Percentiles rank a stretch among this genome's conserved stretches.
These are phyloP conservation scores for Pachymerium ferrugineum DNA, from an alignment of 2,888 invertebrate genomes.

Conservation along the genomic window DNA sequence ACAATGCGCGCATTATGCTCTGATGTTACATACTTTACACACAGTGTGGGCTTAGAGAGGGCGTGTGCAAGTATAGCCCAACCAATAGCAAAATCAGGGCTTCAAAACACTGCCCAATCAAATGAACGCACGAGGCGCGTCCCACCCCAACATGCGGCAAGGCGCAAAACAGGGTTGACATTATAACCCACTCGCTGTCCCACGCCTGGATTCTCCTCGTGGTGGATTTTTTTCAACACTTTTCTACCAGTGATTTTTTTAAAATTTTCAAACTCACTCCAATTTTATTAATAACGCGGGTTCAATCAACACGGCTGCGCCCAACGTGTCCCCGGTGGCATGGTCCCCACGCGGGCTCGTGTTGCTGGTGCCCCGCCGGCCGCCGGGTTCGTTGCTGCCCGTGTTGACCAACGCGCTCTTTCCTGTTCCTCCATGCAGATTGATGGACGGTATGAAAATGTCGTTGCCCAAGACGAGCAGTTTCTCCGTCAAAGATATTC, in stretches of 20 bases:
- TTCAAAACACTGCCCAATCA: neutral
- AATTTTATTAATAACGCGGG: neutral
- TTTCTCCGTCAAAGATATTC: conserved; percentile 88
- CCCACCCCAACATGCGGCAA: neutral
- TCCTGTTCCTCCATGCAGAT: conserved; percentile 33
- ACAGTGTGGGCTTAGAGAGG: neutral
- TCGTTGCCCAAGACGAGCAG: conserved; percentile 69
- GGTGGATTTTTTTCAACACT: no score
- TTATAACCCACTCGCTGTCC: neutral
- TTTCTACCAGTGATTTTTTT: neutral
- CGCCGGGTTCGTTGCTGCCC: neutral
- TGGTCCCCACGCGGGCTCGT: conserved; percentile 30
- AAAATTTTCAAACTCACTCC: neutral
- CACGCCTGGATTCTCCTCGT: neutral
- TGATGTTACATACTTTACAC: neutral
- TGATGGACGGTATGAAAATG: conserved; percentile 60
- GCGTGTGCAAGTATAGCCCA: neutral
- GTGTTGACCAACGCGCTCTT: conserved; percentile 28
- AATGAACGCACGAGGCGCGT: neutral
- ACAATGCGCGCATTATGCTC: conserved; percentile 11
- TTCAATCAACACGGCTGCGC: conserved; percentile 29
- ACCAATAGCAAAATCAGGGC: neutral
- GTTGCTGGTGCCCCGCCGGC: conserved; percentile 27
- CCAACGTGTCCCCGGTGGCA: conserved; percentile 29
- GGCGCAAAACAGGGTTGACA: neutral